Conservation (phyloP, 2,888 invertebrate genomes). For the Tricholauxania praeusta region DNA sequence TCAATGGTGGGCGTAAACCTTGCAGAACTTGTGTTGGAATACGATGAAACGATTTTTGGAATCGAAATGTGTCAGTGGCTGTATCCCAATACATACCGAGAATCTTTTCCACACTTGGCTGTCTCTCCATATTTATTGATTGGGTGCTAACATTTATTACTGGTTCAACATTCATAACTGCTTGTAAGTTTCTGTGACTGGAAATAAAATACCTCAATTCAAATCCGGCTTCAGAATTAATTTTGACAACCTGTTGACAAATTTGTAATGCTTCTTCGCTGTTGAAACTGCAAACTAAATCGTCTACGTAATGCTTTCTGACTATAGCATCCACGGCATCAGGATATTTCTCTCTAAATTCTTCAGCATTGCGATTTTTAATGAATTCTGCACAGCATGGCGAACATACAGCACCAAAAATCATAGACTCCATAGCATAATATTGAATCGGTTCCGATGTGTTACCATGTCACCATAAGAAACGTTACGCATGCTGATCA, state of each 20-base stretch:
- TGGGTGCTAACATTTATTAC: constrained; percentile 35
- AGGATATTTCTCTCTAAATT: neutral
- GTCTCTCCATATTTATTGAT: constrained; percentile 26
- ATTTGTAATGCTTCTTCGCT: neutral
- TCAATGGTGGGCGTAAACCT: constrained; percentile 22
- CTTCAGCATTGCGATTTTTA: constrained; percentile 38
- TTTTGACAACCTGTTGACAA: constrained; percentile 17
- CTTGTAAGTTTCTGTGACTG: neutral
- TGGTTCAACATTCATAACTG: neutral
- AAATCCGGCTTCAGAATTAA: neutral
- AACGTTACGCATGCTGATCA: constrained; percentile 47
- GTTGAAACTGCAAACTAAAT: constrained; percentile 17
- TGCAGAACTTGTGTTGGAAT: constrained; percentile 7
- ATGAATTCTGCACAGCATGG: constrained; percentile 34
- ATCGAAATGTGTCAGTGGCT: constrained; percentile 39
- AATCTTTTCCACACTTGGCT: constrained; percentile 32
- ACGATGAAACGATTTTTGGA: constrained; percentile 24
- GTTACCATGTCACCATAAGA: constrained; percentile 45
- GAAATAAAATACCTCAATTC: constrained; percentile 8
- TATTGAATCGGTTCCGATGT: constrained; percentile 38
- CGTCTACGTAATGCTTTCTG: neutral
- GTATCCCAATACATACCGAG: constrained; percentile 48
- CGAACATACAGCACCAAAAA: constrained; percentile 42
- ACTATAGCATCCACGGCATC: neutral
- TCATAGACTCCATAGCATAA: constrained; percentile 47